Conservation (phyloP, 1,140 invertebrate genomes). For the Kradibia gibbosae region DNA sequence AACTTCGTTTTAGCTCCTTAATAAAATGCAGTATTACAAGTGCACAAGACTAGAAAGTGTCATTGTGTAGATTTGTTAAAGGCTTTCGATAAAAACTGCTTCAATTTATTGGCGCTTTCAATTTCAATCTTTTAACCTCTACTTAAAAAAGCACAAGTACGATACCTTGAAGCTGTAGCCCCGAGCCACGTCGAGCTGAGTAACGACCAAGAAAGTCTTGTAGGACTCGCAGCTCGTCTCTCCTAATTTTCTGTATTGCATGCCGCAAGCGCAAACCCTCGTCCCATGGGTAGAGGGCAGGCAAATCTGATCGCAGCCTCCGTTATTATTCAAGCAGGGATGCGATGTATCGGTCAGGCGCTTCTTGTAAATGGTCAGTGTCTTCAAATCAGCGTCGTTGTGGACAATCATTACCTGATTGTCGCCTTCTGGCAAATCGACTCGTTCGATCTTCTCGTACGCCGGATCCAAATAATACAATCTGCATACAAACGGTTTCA, state of each 20-base stretch:
- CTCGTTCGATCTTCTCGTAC: constrained; percentile 91
- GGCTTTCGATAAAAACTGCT: too few species aligned
- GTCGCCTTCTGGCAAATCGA: constrained; percentile 87
- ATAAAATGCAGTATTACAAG: too few species aligned
- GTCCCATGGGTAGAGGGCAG: constrained; percentile 82
- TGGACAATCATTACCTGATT: constrained; percentile 86
- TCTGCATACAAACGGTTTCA: constrained; percentile 68
- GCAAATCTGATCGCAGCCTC: constrained; percentile 94
- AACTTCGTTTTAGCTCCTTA: too few species aligned
- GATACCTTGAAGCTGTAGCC: constrained; percentile 84
- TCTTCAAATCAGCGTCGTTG: constrained; percentile 90
- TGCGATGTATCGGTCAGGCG: constrained; percentile 82
- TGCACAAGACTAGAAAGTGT: too few species aligned
- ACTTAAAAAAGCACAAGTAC: background rate
- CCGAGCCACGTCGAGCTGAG: constrained; percentile 88
- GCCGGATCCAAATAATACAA: constrained; percentile 92
- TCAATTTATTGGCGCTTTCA: too few species aligned
- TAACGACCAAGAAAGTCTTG: constrained; percentile 93
- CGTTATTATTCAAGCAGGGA: constrained; percentile 90
- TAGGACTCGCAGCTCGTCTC: constrained; percentile 85
- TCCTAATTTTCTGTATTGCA: constrained; percentile 87
- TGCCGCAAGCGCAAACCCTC: constrained; percentile 87
- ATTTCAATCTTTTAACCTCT: background rate
- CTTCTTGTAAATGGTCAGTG: constrained; percentile 91
- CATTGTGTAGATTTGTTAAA: too few species aligned